Base-by-base conservation (phyloP, 2,888 invertebrate species). In the Drosophila dives region DNA sequence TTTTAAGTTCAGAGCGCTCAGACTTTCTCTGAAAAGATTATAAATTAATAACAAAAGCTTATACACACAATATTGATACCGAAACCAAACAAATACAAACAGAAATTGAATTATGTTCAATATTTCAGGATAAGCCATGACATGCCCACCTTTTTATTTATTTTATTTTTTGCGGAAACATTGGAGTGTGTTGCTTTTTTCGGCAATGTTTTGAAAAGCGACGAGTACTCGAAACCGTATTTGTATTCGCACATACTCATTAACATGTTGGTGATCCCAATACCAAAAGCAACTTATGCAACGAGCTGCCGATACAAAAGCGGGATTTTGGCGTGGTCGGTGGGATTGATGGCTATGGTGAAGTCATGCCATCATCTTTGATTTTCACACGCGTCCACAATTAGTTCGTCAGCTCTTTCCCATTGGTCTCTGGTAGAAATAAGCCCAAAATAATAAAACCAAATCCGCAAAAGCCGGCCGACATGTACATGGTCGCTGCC, bases 351-450 rank as follows among this genome's bases (percentile, higher is more conserved):
- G 67, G 63, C 67, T 49, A 53, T 64, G 64, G 64, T 58, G 71
- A 69, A 74, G 63, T 61, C 76, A 68, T 69, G 49, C 12, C 45
- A n/a, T 50, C 67, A 72, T 66, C 56, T 58, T 62, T 58, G 64
- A 56, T 42, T 65, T 76, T 85, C 79, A 85, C 81, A 81, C 75
- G 75, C 80, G 64, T 60, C 64, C 61, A 63, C 59, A 66, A 74
- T 89, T 80, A 86, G 64, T 90, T 67, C 67, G 86, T 82, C 68
- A 92, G 64, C 54, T 81, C 80, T 70, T 88, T 91, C 49, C 92
- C 91, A 75, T 92, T 92, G 38, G 93, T 93, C 75, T 93, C 92
- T 7, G 88, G 83, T 51, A 93, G 66, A 73, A 74, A 89, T n/a
- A 90, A 51, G 2, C 88, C 70, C 55, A 92, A 58, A 60, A 91